Base-by-base conservation (phyloP, 1,140 invertebrate species). In the Anastrepha obliqua region DNA sequence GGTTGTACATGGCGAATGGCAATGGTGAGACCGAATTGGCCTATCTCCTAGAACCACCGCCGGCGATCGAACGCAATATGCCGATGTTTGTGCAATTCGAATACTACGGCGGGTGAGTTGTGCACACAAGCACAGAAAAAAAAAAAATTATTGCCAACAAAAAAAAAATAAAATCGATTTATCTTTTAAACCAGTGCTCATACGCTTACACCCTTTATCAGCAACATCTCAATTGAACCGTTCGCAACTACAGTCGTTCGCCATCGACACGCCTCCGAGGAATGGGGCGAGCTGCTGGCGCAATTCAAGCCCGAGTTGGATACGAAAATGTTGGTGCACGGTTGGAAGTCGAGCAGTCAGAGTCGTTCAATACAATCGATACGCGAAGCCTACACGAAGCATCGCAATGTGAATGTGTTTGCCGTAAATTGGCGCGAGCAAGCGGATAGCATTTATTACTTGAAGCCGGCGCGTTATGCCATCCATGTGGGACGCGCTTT, bases 311-410 rank as follows among this genome's bases (percentile, higher is more conserved):
- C 89, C 6, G 70, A 88, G 44, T 85, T 88, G 59, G 89, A 89
- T 74, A 95, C 95, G 2, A 96, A 95, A 91, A 94, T 96, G 39
- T 93, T 97, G 51, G 95, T 96, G 42, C 97, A 98, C 90, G 97
- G 97, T 1, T 98, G 95, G 95, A 94, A 95, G 89, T 95, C 95
- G 0, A 94, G 93, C 88, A 94, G 94, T 8, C 91, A 92, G 17
- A 94, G 89, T 81, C 89, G 92, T 88, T 90, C 89, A 4, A 91
- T 90, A 85, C 88, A 91, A 44, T 89, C 89, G 5, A 94, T 95
- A 5, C 95, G 94, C 87, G 90, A 95, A n/a, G 93, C 93, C 6
- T 94, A 95, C 88, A 90, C 95, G 39, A 87, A 92, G 39, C 93
- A 93, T 29, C 93, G 93, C 3, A 95, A 96, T 89, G 93, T 94